A percentile compares a stretch with the other conserved stretches of the same genome.
phyloP scores from a whole-genome alignment of 2,113 vertebrate genomes.

The Tetrao urogallus region DNA sequence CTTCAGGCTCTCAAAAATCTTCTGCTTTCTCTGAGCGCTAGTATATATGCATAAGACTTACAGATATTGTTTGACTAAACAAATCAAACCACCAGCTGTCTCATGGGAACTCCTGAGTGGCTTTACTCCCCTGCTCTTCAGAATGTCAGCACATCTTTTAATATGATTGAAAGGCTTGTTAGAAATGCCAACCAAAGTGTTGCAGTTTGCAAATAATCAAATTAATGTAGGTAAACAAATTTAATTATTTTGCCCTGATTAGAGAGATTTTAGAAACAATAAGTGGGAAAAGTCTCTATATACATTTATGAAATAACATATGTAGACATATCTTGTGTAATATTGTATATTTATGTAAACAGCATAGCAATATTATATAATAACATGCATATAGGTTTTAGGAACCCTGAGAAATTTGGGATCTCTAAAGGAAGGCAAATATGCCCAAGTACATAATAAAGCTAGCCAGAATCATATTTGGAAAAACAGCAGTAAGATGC shows the following conservation, averaged over 20 bases:
- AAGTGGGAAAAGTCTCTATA: neutral
- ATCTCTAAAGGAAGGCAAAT: neutral
- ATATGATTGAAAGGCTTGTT: neutral
- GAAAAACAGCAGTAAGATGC: neutral
- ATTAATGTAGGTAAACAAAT: neutral
- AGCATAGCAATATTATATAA: neutral
- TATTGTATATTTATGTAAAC: neutral
- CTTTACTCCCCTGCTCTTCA: neutral
- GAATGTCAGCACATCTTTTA: neutral
- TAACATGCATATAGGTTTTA: neutral
- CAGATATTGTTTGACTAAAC: slow-evolving; percentile 29
- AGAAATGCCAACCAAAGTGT: neutral
- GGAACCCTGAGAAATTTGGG: neutral
- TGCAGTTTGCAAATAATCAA: neutral
- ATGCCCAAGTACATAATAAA: neutral
- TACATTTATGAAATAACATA: neutral
- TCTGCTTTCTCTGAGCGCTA: slow-evolving; percentile 1
- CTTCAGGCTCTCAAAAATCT: slow-evolving; percentile 16
- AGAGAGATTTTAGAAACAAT: neutral
- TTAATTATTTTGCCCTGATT: neutral
- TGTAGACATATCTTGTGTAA: neutral
- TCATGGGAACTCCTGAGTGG: neutral
- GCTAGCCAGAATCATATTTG: neutral
- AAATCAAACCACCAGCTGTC: slow-evolving; percentile 23
- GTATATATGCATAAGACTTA: neutral